Conservation (phyloP, 2,888 invertebrate species). For the Balanococcus diminutus region DNA sequence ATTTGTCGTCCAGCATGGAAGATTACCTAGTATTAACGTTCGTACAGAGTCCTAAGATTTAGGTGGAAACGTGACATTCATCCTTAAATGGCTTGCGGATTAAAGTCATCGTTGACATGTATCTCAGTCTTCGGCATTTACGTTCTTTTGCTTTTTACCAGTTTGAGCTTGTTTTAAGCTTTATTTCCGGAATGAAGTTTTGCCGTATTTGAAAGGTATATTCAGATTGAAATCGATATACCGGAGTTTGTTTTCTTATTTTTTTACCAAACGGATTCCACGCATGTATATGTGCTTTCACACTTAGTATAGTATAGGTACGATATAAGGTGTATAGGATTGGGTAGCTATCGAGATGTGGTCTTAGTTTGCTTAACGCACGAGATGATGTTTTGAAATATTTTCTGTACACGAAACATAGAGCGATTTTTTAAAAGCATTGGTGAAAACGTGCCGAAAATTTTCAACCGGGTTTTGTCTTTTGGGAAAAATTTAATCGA, state of each 20-base stretch:
- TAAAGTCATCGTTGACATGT: conserved; percentile 32
- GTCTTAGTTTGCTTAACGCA: neutral
- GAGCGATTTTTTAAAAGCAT: neutral
- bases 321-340: neutral
- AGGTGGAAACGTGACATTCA: conserved; percentile 34
- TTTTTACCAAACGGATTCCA: neutral
- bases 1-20: conserved; percentile 34
- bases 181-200: conserved; percentile 29
- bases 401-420: neutral
- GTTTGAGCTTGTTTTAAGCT: conserved; percentile 24
- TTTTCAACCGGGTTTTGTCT: neutral
- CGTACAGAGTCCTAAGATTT: conserved; percentile 34
- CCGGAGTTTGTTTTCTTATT: neutral
- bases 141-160: conserved; percentile 29
- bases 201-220: conserved; percentile 6
- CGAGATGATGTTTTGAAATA: conserved; percentile 2
- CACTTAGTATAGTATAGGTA: neutral
- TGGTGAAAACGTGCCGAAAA: neutral
- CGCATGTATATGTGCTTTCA: too few species aligned
- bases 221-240: conserved; percentile 33
- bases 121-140: conserved; percentile 9
- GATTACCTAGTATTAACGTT: conserved; percentile 34
- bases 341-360: neutral
- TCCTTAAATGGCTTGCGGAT: conserved; percentile 29
- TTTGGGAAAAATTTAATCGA: neutral